Evolutionary conservation across 2,797 vertebrate genomes (phyloP).

Genomic region (Poeciliopsis infans): DNA sequence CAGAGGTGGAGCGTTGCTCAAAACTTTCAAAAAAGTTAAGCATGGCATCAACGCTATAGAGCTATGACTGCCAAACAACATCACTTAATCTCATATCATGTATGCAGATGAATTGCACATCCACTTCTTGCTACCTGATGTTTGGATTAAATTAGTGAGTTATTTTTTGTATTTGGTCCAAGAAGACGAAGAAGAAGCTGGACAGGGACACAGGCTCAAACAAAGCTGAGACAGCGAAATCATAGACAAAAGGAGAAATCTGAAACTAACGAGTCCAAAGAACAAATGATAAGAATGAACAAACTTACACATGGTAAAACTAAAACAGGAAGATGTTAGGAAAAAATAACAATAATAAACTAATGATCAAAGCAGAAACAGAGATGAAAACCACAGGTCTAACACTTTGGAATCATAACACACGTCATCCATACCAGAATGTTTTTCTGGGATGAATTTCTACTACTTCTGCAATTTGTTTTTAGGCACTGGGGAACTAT

Average conservation of each 20-base stretch:
- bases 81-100: background rate
- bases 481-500: background rate
- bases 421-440: background rate
- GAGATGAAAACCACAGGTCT: background rate
- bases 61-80: background rate
- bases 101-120: background rate
- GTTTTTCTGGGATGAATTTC: background rate
- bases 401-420: background rate
- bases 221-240: background rate
- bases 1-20: background rate
- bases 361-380: background rate
- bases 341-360: background rate
- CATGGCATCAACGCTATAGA: background rate
- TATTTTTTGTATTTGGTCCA: background rate
- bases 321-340: background rate
- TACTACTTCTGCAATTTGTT: background rate
- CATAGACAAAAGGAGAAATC: background rate
- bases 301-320: background rate
- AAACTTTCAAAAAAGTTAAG: background rate
- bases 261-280: background rate
- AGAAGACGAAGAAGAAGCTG: background rate
- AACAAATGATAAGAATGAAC: background rate
- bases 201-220: background rate
- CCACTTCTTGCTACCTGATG: background rate
- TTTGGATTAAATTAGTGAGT: background rate